Percentiles rank a stretch among this genome's conserved stretches.
Evolutionary conservation across 2,888 invertebrate genomes (phyloP).

Genomic region (Gastrophysa polygoni): DNA sequence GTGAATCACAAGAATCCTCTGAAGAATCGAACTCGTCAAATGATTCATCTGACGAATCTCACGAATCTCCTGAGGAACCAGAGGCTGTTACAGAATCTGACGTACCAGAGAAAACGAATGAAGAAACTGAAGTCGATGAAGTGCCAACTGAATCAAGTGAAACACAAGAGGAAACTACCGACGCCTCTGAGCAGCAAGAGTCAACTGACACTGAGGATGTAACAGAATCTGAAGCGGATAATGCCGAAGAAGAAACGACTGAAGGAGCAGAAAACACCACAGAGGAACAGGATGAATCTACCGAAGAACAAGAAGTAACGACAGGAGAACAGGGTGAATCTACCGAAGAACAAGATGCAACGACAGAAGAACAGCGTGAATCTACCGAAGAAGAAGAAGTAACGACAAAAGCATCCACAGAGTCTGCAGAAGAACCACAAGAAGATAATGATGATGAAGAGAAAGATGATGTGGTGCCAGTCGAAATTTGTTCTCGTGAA

Average conservation of each 20-base stretch:
- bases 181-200: not conserved
- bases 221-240: not conserved
- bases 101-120: not conserved
- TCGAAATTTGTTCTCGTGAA: not conserved
- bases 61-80: slow-evolving; percentile 6
- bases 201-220: not conserved
- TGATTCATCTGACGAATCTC: not conserved
- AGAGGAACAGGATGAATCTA: not conserved
- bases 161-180: not conserved
- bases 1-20: not conserved
- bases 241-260: slow-evolving; percentile 1
- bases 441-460: not conserved
- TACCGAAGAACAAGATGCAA: too few species aligned
- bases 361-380: too few species aligned
- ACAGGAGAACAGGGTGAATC: not conserved
- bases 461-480: too few species aligned
- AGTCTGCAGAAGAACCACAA: not conserved
- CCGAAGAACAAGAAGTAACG: slow-evolving; percentile 3
- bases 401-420: not conserved
- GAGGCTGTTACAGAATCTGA: not conserved
- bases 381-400: too few species aligned
- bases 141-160: too few species aligned
- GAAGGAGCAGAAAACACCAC: slow-evolving; percentile 1
- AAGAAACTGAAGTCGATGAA: too few species aligned
- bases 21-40: not conserved